These are phyloP conservation scores for Maconellicoccus hirsutus DNA, from an alignment of 1,140 invertebrate species.

Conservation along the genomic window DNA sequence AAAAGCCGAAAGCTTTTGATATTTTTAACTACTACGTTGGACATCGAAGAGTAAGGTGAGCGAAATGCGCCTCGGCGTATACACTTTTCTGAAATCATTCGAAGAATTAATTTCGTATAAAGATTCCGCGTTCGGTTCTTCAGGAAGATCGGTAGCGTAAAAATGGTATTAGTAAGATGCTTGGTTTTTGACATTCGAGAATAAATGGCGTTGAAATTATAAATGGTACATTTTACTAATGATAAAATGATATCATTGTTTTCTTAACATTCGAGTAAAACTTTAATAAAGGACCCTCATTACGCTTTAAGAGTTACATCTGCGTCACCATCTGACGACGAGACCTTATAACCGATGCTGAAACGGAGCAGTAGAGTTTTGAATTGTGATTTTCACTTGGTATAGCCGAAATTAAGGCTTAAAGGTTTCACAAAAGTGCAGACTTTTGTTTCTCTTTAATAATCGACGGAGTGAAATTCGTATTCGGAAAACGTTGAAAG, in stretches of 20 bases:
- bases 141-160: not conserved
- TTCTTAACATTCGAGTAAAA: not conserved
- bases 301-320: conserved; percentile 2
- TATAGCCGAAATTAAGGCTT: not conserved
- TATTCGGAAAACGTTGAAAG: too few species aligned
- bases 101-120: not conserved
- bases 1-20: too few species aligned
- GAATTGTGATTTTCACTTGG: not conserved
- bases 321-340: not conserved
- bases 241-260: conserved; percentile 9
- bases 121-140: too few species aligned
- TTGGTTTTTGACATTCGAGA: not conserved
- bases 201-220: conserved; percentile 4
- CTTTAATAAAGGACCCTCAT: conserved; percentile 8
- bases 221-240: conserved; percentile 4
- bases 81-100: not conserved
- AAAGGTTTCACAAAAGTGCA: not conserved
- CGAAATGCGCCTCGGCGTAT: too few species aligned
- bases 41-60: too few species aligned
- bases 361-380: not conserved
- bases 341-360: not conserved
- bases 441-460: not conserved
- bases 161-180: not conserved
- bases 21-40: too few species aligned
- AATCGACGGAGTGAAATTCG: not conserved